These are phyloP conservation scores for Catocala nupta DNA, from an alignment of 2,888 invertebrate genomes.

Conservation along the genomic window DNA sequence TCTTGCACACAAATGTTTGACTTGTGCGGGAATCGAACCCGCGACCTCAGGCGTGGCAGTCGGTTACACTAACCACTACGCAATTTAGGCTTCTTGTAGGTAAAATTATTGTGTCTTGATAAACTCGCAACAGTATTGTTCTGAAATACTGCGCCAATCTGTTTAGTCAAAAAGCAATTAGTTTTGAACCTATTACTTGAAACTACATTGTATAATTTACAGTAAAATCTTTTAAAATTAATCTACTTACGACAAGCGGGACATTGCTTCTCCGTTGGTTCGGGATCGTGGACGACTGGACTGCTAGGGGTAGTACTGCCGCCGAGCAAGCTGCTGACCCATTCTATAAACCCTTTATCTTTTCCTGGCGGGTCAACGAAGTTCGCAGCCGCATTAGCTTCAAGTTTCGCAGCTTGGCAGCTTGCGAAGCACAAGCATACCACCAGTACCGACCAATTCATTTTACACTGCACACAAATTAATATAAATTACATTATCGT, in stretches of 20 bases:
- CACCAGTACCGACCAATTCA: conserved; percentile 65
- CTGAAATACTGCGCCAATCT: too few relatives aligned
- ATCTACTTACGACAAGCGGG: conserved; percentile 84
- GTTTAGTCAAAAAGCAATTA: too few relatives aligned
- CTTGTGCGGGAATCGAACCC: too few relatives aligned
- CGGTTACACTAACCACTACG: too few relatives aligned
- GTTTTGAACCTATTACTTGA: too few relatives aligned
- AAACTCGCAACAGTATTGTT: too few relatives aligned
- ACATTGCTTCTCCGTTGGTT: conserved; percentile 69
- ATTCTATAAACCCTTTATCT: conserved; percentile 78
- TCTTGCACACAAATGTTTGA: too few relatives aligned
- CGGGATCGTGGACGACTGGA: conserved; percentile 64
- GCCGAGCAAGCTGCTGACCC: conserved; percentile 75
- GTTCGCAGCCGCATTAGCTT: conserved; percentile 24
- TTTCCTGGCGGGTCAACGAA: conserved; percentile 38
- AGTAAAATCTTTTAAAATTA: too few relatives aligned
- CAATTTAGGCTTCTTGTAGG: too few relatives aligned
- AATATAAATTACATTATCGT: background rate
- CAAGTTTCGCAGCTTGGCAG: conserved; percentile 52
- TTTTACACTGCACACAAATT: conserved; percentile 43
- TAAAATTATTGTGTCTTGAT: too few relatives aligned
- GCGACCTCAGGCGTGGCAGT: too few relatives aligned
- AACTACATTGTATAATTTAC: too few relatives aligned
- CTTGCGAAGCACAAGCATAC: conserved; percentile 57
- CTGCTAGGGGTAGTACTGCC: conserved; percentile 61